Conservation (phyloP, 1,140 invertebrate species). For the Dolichoris vasculosae region DNA sequence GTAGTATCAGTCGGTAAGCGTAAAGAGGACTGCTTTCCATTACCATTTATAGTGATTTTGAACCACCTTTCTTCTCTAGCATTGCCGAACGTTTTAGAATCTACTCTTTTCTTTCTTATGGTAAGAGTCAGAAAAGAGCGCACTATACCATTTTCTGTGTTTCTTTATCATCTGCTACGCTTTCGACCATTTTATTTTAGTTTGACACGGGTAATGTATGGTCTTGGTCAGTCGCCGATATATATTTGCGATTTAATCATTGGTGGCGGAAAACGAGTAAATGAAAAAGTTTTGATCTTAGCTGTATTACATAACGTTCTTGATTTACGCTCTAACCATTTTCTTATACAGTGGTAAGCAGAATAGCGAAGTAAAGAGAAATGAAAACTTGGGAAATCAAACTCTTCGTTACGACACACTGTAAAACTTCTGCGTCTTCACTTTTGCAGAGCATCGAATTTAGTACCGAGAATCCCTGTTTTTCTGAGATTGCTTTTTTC, state of each 20-base stretch:
- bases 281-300: too few relatives aligned
- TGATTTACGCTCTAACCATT: background rate
- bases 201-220: conserved; percentile 57
- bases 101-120: background rate
- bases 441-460: background rate
- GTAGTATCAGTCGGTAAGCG: background rate
- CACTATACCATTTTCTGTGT: background rate
- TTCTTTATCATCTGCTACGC: background rate
- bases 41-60: conserved; percentile 74
- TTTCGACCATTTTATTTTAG: background rate
- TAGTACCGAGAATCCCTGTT: background rate
- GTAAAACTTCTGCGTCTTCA: conserved; percentile 20
- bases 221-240: conserved; percentile 59
- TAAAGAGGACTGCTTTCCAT: conserved; percentile 60
- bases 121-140: background rate
- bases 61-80: conserved; percentile 58
- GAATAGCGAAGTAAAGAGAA: background rate
- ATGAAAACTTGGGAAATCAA: conserved; percentile 30
- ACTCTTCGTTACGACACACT: conserved; percentile 29
- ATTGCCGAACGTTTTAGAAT: conserved; percentile 49
- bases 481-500: background rate
- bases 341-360: background rate
- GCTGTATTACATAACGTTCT: too few relatives aligned
- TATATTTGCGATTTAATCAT: conserved; percentile 50
- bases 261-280: background rate